These are phyloP conservation scores for Fringilla coelebs DNA, from an alignment of 2,797 vertebrate genomes.

Conservation along the genomic window DNA sequence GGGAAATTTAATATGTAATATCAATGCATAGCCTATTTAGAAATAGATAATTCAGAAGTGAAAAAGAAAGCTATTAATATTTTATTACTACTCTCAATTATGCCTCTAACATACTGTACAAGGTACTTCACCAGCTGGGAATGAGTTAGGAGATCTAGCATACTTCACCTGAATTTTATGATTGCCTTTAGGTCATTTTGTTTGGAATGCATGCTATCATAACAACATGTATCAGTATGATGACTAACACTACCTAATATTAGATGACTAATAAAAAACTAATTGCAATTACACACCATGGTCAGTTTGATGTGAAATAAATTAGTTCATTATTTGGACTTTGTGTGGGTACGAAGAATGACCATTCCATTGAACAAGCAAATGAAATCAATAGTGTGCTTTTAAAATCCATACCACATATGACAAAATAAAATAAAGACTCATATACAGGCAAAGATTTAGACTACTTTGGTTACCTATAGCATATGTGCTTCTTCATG, in stretches of 20 bases:
- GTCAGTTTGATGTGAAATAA: background rate
- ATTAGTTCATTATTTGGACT: background rate
- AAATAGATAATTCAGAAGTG: slow-evolving; percentile 8
- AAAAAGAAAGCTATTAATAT: slow-evolving; percentile 36
- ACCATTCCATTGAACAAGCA: background rate
- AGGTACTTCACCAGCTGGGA: background rate
- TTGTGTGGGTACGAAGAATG: background rate
- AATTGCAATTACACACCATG: background rate
- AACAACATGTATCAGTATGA: background rate
- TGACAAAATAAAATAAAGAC: slow-evolving; percentile 10
- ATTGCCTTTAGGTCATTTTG: background rate
- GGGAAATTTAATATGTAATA: slow-evolving; percentile 2
- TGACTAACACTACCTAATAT: background rate
- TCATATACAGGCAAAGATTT: background rate
- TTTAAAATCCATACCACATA: background rate
- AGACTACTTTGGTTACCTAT: slow-evolving; percentile 15
- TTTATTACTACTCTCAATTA: background rate
- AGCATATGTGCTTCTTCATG: background rate
- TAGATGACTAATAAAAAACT: background rate
- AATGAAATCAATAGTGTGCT: background rate
- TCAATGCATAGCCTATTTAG: background rate
- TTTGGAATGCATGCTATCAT: background rate
- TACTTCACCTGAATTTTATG: background rate
- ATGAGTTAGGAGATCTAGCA: background rate
- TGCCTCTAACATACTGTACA: background rate